phyloP scores from a whole-genome alignment of 2,888 invertebrate genomes.

The Epirrhoe alternata region DNA sequence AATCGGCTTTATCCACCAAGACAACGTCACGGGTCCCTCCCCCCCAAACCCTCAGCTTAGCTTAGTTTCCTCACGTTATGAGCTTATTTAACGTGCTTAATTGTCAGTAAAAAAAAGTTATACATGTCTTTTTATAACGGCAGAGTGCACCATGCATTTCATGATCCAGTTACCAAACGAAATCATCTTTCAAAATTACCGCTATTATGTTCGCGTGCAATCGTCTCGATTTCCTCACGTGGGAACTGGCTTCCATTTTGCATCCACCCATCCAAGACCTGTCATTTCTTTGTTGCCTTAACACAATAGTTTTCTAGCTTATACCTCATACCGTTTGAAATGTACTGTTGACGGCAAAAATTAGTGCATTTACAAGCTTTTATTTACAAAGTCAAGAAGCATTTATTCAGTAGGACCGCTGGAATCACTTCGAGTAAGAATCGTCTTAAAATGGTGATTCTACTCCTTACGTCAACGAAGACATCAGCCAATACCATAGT shows the following conservation, averaged over 20 bases:
- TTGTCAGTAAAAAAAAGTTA: background rate
- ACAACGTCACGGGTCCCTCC: too few species aligned
- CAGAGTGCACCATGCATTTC: constrained; percentile 6
- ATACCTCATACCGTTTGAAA: constrained; percentile 56
- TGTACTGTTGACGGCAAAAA: background rate
- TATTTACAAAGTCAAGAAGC: background rate
- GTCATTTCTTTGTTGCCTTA: constrained; percentile 72
- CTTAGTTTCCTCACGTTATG: too few species aligned
- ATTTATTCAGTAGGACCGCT: too few species aligned
- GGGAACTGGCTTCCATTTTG: constrained; percentile 56
- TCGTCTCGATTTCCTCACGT: constrained; percentile 59
- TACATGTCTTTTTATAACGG: background rate
- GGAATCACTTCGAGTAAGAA: too few species aligned
- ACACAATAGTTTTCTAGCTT: constrained; percentile 67
- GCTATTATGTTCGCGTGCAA: constrained; percentile 51
- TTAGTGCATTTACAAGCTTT: background rate
- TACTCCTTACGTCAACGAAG: too few species aligned
- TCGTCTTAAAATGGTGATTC: too few species aligned
- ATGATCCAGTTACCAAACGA: constrained; percentile 41
- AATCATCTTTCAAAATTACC: constrained; percentile 51
- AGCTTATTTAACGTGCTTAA: too few species aligned
- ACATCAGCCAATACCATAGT: too few species aligned
- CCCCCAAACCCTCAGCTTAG: too few species aligned
- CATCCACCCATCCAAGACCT: constrained; percentile 56
- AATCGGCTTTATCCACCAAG: too few species aligned